Conservation (phyloP, 2,888 invertebrate genomes). For the Agrotis exclamationis region DNA sequence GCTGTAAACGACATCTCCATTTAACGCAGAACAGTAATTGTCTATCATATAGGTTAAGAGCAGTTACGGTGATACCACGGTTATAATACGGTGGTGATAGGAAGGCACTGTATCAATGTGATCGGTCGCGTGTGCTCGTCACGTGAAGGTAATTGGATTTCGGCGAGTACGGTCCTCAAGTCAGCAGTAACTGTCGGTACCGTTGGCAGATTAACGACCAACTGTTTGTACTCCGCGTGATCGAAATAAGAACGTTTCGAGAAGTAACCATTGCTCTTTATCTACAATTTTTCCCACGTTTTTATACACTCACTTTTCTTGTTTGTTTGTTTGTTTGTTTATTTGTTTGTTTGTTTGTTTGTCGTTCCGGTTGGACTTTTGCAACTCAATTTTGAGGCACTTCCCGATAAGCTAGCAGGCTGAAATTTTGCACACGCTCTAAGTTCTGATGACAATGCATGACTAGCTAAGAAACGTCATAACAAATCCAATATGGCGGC, state of each 20-base stretch:
- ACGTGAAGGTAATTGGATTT: slow-evolving; percentile 65
- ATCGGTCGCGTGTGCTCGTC: slow-evolving; percentile 43
- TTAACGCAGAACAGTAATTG: slow-evolving; percentile 12
- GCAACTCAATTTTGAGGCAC: no score
- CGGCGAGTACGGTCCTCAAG: slow-evolving; percentile 44
- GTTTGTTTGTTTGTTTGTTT: no score
- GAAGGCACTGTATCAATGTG: background rate
- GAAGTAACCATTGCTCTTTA: background rate
- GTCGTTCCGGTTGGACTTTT: no score
- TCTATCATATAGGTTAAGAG: slow-evolving; percentile 10
- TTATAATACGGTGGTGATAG: slow-evolving; percentile 29
- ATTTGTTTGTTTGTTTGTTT: no score
- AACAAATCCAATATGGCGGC: no score
- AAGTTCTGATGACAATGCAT: no score
- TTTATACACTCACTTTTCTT: no score
- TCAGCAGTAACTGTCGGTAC: slow-evolving; percentile 41
- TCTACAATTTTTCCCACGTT: no score
- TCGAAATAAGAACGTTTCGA: slow-evolving; percentile 20
- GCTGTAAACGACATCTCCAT: background rate
- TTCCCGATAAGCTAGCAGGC: no score
- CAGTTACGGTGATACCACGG: slow-evolving; percentile 34
- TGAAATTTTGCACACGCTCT: no score
- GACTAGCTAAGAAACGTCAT: no score
- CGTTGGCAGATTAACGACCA: slow-evolving; percentile 46
- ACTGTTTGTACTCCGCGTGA: slow-evolving; percentile 11